Conservation (phyloP, 2,888 invertebrate genomes). For the Cactoblastis cactorum region DNA sequence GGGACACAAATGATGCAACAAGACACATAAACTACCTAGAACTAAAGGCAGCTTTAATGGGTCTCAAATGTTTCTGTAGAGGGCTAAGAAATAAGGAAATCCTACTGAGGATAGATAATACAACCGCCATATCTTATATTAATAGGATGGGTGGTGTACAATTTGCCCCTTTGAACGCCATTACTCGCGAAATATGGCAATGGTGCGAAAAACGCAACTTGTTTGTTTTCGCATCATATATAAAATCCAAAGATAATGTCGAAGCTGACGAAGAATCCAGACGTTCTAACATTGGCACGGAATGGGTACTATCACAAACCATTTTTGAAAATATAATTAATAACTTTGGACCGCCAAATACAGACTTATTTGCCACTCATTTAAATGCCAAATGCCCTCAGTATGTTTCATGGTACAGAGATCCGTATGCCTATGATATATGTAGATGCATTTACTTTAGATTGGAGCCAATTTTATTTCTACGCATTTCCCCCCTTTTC, state of each 20-base stretch:
- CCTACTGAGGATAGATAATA: background rate
- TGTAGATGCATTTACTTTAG: constrained; percentile 19
- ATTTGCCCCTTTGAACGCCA: background rate
- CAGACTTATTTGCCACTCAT: background rate
- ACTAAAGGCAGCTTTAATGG: background rate
- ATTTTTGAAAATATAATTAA: background rate
- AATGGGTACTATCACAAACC: background rate
- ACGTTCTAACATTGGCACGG: background rate
- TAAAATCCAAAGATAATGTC: background rate
- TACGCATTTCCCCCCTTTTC: constrained; percentile 21
- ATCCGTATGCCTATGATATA: constrained; percentile 15
- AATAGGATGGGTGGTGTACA: constrained; percentile 4
- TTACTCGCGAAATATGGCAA: background rate
- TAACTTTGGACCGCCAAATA: background rate
- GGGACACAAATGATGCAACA: background rate
- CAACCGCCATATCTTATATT: background rate
- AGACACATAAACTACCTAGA: background rate
- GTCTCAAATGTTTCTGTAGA: background rate
- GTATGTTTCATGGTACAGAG: constrained; percentile 18
- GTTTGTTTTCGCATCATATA: constrained; percentile 5
- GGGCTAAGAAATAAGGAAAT: background rate
- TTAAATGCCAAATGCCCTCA: background rate
- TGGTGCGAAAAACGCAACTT: constrained; percentile 2
- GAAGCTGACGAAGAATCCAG: background rate
- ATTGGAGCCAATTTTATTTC: constrained; percentile 16